These are phyloP conservation scores for Heliopora coerulea DNA, from an alignment of 92 coral and sea anemone genomes.

Conservation along the genomic window DNA sequence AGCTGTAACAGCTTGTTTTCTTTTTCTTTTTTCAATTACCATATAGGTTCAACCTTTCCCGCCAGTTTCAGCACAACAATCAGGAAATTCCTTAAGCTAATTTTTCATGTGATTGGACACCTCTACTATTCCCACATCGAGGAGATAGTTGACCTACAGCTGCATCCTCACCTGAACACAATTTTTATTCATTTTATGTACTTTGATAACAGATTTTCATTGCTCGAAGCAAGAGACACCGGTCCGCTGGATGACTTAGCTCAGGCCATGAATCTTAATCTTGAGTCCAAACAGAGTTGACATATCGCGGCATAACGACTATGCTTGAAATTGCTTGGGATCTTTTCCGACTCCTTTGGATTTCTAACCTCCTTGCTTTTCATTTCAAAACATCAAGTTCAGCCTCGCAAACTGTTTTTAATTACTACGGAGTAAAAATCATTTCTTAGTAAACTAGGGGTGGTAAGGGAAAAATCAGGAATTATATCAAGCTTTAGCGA, in stretches of 20 bases:
- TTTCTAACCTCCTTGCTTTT: too few species aligned
- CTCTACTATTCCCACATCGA: constrained; percentile 83
- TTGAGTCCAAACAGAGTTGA: constrained; percentile 34
- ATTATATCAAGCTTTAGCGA: too few species aligned
- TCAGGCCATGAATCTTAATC: constrained; percentile 80
- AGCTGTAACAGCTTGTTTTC: not conserved
- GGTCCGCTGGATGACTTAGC: constrained; percentile 89
- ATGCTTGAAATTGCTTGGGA: too few species aligned
- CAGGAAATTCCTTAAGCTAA: constrained; percentile 77
- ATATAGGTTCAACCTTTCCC: constrained; percentile 81
- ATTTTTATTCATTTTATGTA: constrained; percentile 84
- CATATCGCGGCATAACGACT: too few species aligned
- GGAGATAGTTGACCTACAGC: constrained; percentile 77
- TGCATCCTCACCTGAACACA: constrained; percentile 78
- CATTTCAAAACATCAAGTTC: too few species aligned
- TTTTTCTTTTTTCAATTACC: not conserved
- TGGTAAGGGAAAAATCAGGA: too few species aligned
- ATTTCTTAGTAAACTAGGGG: too few species aligned
- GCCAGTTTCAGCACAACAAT: constrained; percentile 75
- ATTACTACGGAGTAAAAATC: too few species aligned
- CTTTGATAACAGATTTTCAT: constrained; percentile 79
- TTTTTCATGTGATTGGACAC: constrained; percentile 91
- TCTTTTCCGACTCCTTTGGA: too few species aligned
- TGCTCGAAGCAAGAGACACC: constrained; percentile 87
- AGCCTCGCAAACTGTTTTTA: too few species aligned